These are phyloP conservation scores for Eciton burchellii DNA, from an alignment of 1,140 invertebrate genomes.

Conservation along the genomic window DNA sequence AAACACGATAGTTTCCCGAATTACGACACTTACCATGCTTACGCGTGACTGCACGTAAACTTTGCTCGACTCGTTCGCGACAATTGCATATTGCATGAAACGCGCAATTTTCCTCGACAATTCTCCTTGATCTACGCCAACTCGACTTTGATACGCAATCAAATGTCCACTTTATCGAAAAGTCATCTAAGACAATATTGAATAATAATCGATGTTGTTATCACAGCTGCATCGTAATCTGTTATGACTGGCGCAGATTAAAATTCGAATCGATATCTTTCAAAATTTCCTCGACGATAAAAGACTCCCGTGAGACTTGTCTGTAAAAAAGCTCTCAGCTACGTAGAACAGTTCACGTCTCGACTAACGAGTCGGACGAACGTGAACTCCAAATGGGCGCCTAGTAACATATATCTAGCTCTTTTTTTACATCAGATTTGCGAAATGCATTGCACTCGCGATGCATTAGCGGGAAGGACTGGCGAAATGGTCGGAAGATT, in stretches of 20 bases:
- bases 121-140: background rate
- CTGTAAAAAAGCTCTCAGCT: background rate
- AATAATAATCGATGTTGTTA: background rate
- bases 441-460: background rate
- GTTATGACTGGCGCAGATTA: background rate
- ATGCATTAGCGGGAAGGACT: background rate
- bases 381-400: background rate
- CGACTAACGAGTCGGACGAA: background rate
- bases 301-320: background rate
- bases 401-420: background rate
- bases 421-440: background rate
- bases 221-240: background rate
- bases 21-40: background rate
- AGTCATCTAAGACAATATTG: background rate
- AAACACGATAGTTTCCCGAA: conserved; percentile 13
- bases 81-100: conserved; percentile 20
- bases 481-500: background rate
- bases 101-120: conserved; percentile 12
- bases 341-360: background rate
- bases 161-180: conserved; percentile 17
- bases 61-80: background rate
- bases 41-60: background rate
- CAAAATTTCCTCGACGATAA: background rate
- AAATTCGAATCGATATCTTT: conserved; percentile 21
- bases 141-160: background rate